These are phyloP conservation scores for Festucalex cinctus DNA, from an alignment of 2,113 vertebrate genomes.

Conservation along the genomic window DNA sequence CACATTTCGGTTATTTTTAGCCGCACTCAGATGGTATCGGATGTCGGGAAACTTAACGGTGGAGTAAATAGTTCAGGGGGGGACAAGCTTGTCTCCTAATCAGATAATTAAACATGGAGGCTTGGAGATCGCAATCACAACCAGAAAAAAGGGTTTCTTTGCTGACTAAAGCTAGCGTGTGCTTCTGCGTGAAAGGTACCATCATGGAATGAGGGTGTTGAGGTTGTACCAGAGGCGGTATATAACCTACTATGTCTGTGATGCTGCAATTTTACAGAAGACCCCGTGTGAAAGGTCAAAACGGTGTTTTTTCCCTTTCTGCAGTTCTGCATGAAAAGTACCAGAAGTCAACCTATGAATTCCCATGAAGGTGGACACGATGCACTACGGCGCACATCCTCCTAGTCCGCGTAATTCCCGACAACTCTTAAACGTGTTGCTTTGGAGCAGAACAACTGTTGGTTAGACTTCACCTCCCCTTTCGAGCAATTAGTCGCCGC, in stretches of 20 bases:
- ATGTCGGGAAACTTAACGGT: constrained; percentile 28
- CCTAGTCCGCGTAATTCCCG: not conserved
- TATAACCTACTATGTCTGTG: too few relatives aligned
- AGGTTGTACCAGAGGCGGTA: too few relatives aligned
- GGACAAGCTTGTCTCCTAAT: constrained; percentile 37
- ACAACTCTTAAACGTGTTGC: not conserved
- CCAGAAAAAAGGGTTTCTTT: constrained; percentile 66
- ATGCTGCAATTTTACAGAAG: too few relatives aligned
- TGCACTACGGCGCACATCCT: too few relatives aligned
- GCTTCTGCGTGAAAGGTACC: too few relatives aligned
- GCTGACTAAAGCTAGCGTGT: not conserved
- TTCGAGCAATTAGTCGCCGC: constrained; percentile 65
- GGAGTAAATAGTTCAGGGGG: constrained; percentile 17
- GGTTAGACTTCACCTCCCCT: constrained; percentile 61
- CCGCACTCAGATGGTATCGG: constrained; percentile 36
- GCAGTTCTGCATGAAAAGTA: too few relatives aligned
- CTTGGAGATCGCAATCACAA: constrained; percentile 68
- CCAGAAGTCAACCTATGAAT: too few relatives aligned
- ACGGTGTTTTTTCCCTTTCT: too few relatives aligned
- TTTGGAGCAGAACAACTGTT: not conserved
- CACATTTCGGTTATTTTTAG: constrained; percentile 49
- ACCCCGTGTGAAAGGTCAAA: too few relatives aligned
- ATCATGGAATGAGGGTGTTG: too few relatives aligned
- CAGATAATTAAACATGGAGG: constrained; percentile 43
- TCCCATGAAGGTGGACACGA: too few relatives aligned